Percentiles rank a stretch among this genome's conserved stretches.
phyloP scores from a whole-genome alignment of 2,888 invertebrate species.

The Sphaerophoria rueppellii region DNA sequence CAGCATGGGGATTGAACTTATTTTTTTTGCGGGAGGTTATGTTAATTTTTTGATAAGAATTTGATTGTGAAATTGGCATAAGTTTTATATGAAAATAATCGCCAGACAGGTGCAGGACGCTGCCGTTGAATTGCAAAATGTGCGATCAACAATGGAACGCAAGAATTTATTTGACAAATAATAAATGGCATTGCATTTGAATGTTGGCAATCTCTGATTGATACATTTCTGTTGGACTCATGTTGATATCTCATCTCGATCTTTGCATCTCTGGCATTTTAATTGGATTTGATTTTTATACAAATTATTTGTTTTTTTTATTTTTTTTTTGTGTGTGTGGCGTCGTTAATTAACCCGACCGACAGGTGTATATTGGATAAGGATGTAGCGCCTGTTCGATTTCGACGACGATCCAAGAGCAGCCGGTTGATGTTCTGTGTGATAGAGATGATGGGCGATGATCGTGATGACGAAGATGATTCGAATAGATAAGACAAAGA shows the following conservation, averaged over 20 bases:
- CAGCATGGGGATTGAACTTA: slow-evolving; percentile 14
- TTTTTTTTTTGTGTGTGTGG: slow-evolving; percentile 36
- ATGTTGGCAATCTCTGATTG: slow-evolving; percentile 11
- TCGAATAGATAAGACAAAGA: slow-evolving; percentile 44
- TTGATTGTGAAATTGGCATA: slow-evolving; percentile 72
- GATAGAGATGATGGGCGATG: slow-evolving; percentile 44
- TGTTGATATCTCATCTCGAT: slow-evolving; percentile 10
- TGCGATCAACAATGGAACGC: slow-evolving; percentile 49
- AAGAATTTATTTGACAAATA: slow-evolving; percentile 73
- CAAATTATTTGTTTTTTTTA: slow-evolving; percentile 48
- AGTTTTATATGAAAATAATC: slow-evolving; percentile 73
- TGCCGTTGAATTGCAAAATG: slow-evolving; percentile 17
- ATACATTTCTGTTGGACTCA: slow-evolving; percentile 33
- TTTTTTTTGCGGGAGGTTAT: slow-evolving; percentile 31
- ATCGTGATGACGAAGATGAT: slow-evolving; percentile 48
- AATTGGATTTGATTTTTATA: slow-evolving; percentile 72
- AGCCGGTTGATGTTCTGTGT: slow-evolving; percentile 56
- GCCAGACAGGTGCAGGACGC: slow-evolving; percentile 54
- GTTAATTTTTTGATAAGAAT: slow-evolving; percentile 71
- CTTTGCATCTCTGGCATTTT: slow-evolving; percentile 60
- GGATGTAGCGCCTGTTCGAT: slow-evolving; percentile 22
- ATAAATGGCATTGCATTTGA: slow-evolving; percentile 47
- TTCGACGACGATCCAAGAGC: slow-evolving; percentile 36
- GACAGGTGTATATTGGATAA: slow-evolving; percentile 62
- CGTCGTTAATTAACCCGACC: slow-evolving; percentile 67